Base-by-base conservation (phyloP, 2,113 vertebrate species). In the Octodon degus region DNA sequence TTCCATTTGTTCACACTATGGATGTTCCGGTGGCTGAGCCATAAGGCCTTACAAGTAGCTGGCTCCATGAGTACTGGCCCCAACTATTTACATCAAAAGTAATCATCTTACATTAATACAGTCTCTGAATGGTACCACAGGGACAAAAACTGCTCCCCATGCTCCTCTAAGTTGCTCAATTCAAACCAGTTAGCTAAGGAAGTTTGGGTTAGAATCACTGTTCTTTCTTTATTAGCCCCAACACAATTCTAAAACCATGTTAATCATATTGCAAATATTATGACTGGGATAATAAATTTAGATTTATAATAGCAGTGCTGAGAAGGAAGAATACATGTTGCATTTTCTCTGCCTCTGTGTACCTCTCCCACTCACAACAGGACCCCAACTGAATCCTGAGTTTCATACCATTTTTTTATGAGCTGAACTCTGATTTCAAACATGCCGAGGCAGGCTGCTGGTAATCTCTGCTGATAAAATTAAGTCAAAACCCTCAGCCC, bases 31-130 rank as follows among this genome's bases (percentile, higher is more conserved):
- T 32, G 37, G 50, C 34, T 89, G 83, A 86, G 13, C 62, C 72
- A 47, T 40, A 68, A 34, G 67, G 89, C 47, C 62, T 17, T 79
- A 22, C 12, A 92, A 74, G 32, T 53, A 74, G 13, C 19, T 55
- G 74, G 24, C 43, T 94, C 81, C 25, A 81, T 1, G 7, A 79
- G 76, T 82, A 58, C 55, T 60, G 32, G 89, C 60, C 43, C 30
- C 87, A 92, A 58, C 84, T 96, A 79, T 93, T 96, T 93, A 96
- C 67, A 58, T 27, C 65, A 92, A 82, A 90, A 72, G 20, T 63
- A 90, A 77, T 93, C 43, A 93, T 87, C 43, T n/a, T 86, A 50
- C 85, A 81, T 92, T 65, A 95, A 88, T 94, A n/a, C 0, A 67
- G 82, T 84, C 86, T 53, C 22, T 94, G 40, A n/a, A 92, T 93